Percentiles rank a stretch among this genome's conserved stretches.
Conservation (phyloP, 2,113 vertebrate species). For the Glaucidium brasilianum region DNA sequence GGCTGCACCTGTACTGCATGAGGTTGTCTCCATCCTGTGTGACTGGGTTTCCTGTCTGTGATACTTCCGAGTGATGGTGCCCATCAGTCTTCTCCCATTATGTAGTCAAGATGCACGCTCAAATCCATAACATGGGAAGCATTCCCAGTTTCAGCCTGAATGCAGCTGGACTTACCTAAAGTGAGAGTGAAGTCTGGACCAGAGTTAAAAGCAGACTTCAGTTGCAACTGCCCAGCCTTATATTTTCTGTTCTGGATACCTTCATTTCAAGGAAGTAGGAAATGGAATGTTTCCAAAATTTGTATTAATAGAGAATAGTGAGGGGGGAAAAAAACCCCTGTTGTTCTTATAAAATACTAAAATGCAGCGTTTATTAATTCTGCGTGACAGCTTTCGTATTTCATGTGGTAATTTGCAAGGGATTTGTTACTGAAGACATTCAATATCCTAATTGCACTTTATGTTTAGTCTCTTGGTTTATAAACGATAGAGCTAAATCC, state of each 20-base stretch:
- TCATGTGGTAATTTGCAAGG: background rate
- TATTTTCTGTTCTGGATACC: background rate
- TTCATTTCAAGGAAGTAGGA: background rate
- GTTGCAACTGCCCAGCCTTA: background rate
- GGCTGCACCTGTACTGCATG: background rate
- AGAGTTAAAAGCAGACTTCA: background rate
- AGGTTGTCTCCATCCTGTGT: accelerated
- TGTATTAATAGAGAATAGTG: background rate
- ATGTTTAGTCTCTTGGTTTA: background rate
- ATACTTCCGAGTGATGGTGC: background rate
- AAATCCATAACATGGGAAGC: background rate
- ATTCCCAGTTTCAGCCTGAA: background rate
- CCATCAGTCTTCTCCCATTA: background rate
- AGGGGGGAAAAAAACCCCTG: background rate
- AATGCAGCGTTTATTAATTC: background rate
- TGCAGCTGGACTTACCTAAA: background rate
- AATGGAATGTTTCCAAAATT: background rate
- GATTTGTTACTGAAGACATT: background rate
- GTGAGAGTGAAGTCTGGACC: background rate
- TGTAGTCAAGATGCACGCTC: accelerated
- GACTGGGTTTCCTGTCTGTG: background rate
- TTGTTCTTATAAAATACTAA: background rate
- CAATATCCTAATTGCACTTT: background rate
- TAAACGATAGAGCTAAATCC: background rate
- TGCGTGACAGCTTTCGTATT: background rate